Conservation (phyloP, 2,113 vertebrate species). For the Pteronura brasiliensis region DNA sequence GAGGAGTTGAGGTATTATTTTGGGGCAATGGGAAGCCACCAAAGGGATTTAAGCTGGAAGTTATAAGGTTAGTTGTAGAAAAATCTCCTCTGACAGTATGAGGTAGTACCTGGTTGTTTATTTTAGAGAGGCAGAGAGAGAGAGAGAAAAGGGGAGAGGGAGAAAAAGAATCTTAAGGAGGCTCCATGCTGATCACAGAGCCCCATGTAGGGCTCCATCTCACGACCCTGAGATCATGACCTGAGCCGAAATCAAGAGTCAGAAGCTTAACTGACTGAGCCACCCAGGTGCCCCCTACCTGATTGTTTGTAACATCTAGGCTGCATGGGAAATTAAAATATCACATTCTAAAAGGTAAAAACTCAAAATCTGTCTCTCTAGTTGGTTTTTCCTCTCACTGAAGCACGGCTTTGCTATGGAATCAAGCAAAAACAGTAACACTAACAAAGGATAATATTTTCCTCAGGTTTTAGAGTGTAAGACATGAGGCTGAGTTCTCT, state of each 20-base stretch:
- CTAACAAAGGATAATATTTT: conserved; percentile 1
- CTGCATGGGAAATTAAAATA: conserved; percentile 19
- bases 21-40: not conserved
- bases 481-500: not conserved
- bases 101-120: not conserved
- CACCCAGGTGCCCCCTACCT: not conserved
- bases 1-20: not conserved
- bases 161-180: not conserved
- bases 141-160: not conserved
- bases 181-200: not conserved
- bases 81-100: not conserved
- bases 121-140: not conserved
- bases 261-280: not conserved
- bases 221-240: not conserved
- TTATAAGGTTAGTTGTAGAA: not conserved
- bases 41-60: conserved; percentile 3
- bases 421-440: not conserved
- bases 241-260: not conserved
- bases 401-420: not conserved
- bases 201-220: not conserved
- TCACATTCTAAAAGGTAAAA: conserved; percentile 10
- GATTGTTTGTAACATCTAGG: not conserved
- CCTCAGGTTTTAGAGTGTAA: not conserved
- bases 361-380: not conserved
- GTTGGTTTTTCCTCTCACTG: not conserved